Conservation (phyloP, 2,797 vertebrate genomes). For the Euthynnus affinis region DNA sequence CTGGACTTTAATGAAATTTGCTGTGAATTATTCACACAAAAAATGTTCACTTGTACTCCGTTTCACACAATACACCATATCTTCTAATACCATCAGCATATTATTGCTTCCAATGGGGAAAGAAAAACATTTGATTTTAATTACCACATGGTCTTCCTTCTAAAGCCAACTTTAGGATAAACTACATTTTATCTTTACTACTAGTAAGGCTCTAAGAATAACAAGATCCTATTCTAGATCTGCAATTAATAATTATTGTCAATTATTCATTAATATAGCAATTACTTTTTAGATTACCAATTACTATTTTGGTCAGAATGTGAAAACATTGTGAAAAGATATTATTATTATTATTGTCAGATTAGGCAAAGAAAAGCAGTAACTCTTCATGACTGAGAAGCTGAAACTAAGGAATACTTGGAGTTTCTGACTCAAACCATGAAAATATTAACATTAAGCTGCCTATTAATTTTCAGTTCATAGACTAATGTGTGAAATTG, state of each 20-base stretch:
- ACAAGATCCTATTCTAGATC: neutral
- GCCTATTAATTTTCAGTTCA: neutral
- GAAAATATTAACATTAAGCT: too few relatives aligned
- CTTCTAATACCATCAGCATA: neutral
- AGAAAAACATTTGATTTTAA: too few relatives aligned
- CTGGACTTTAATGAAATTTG: neutral
- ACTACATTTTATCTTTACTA: neutral
- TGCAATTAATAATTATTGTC: neutral
- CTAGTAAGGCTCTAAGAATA: neutral
- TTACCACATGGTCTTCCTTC: neutral
- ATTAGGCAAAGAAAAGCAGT: neutral
- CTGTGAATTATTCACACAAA: neutral
- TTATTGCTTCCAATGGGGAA: neutral
- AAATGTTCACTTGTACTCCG: too few relatives aligned
- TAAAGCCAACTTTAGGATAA: slow-evolving; percentile 4
- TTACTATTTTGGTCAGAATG: neutral
- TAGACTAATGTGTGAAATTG: neutral
- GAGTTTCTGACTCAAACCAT: too few relatives aligned
- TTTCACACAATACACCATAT: too few relatives aligned
- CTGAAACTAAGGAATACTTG: neutral
- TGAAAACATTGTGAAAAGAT: neutral
- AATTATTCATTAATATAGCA: too few relatives aligned
- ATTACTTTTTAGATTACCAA: too few relatives aligned
- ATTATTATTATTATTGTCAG: too few relatives aligned
- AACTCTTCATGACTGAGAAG: neutral